Evolutionary conservation across 2,797 vertebrate genomes (phyloP).

Genomic region (Buceros bicornis): DNA sequence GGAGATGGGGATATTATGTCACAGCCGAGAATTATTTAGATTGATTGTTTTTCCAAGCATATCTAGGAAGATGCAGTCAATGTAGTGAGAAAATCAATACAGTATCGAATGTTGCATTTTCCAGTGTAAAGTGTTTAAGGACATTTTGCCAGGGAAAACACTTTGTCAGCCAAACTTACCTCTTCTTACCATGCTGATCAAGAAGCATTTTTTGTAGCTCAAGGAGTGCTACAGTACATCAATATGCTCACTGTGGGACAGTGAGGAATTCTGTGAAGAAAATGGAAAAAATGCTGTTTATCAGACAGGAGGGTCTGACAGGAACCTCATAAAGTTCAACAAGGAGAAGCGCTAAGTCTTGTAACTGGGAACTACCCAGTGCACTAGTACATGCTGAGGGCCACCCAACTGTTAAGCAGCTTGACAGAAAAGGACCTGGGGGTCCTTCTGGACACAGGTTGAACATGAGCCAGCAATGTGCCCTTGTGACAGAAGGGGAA

Average conservation of each 20-base stretch:
- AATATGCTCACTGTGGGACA: neutral
- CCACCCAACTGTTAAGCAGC: neutral
- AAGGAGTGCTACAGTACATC: neutral
- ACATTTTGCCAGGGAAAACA: neutral
- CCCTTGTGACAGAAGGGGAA: neutral
- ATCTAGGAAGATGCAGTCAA: neutral
- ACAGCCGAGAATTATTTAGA: constrained; percentile 1
- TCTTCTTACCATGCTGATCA: neutral
- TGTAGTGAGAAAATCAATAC: constrained; percentile 1
- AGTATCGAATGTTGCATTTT: constrained; percentile 23
- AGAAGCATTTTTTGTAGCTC: neutral
- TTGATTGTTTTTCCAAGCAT: neutral
- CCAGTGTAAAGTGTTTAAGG: neutral
- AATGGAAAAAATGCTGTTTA: neutral
- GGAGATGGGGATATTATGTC: neutral
- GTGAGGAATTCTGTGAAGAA: neutral
- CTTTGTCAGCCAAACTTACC: neutral
- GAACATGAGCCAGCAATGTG: neutral
- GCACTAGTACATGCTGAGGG: no score
- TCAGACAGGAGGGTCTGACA: neutral
- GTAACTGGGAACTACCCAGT: neutral
- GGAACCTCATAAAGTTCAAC: neutral
- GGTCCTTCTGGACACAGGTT: neutral
- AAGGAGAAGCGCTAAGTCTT: neutral
- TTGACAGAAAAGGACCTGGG: neutral